Base-by-base conservation (phyloP, 2,113 vertebrate species). In the Grallaria varia region DNA sequence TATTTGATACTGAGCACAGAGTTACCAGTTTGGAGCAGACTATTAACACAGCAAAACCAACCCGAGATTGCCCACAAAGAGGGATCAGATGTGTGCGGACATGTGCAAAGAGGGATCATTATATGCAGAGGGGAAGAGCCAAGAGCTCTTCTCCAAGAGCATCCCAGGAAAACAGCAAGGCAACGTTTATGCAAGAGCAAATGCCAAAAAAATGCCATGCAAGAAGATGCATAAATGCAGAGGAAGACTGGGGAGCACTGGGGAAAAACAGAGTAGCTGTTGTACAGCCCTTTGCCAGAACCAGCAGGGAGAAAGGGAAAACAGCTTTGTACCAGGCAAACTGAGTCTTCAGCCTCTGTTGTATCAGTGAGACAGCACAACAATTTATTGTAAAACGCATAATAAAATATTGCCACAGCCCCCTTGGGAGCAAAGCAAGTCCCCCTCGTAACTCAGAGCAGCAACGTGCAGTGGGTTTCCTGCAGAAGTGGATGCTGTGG, bases 401-500 rank as follows among this genome's bases (percentile, higher is more conserved):
- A 50, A 77, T 30, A 45, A 79, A 85, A 68, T 76, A 68, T 18
- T 53, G 17, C 24, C 45, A 68, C 53, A 47, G 68, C 5, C 14
- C 1, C 14, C 73, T 23, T 9, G 0, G 3, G 20, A 50, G 55
- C 55, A 64, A 82, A 55, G 9, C 53, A 63, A 76, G 31, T 6
- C 2, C 12, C 40, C 25, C 2, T 8, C 5, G 22, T 28, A 27
- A 63, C 8, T 25, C 2, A 1, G 13, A 50, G 33, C 19, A 14
- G 50, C 18, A 27, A 1, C 12, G 37, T 16, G 58, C 52, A 35
- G 33, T 4, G 23, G 33, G 39, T 18, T 52, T 53, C 47, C 39
- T 33, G 68, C 5, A 76, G 42, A 24, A 17, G 7, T 4, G 31
- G 62, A 28, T 1, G 7, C 28, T 3, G 10, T 11, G n/a, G 28